Evolutionary conservation across 2,888 invertebrate species (phyloP).

Genomic region (Epinotia nisella): DNA sequence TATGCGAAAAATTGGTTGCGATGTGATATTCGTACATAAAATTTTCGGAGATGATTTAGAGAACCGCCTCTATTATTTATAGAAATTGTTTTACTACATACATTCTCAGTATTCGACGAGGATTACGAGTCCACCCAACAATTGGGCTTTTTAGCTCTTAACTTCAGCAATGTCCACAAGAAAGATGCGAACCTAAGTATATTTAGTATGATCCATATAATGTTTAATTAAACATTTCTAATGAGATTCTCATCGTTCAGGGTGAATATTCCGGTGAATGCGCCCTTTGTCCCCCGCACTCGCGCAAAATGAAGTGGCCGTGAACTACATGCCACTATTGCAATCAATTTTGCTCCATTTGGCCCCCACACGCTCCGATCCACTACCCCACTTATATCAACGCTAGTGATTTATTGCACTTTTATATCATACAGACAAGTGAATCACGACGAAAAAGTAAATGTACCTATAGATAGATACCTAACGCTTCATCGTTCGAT

Average conservation of each 20-base stretch:
- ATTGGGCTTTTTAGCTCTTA: too few species aligned
- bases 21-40: too few species aligned
- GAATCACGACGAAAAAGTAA: neutral
- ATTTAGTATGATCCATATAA: too few species aligned
- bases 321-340: conserved; percentile 45
- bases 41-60: too few species aligned
- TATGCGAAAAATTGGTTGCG: too few species aligned
- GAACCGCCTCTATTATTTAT: too few species aligned
- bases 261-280: conserved; percentile 20
- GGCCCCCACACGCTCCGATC: conserved; percentile 36
- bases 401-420: conserved; percentile 31
- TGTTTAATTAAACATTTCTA: neutral
- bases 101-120: too few species aligned
- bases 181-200: too few species aligned
- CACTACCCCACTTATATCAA: conserved; percentile 42
- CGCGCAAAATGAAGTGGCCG: conserved; percentile 35
- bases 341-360: conserved; percentile 42
- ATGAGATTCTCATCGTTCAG: neutral
- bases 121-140: too few species aligned
- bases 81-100: too few species aligned
- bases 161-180: too few species aligned
- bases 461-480: neutral
- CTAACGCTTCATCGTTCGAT: neutral
- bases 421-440: conserved; percentile 21
- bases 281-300: conserved; percentile 19